phyloP scores from a whole-genome alignment of 2,888 invertebrate genomes.

The Seladonia tumulorum region DNA sequence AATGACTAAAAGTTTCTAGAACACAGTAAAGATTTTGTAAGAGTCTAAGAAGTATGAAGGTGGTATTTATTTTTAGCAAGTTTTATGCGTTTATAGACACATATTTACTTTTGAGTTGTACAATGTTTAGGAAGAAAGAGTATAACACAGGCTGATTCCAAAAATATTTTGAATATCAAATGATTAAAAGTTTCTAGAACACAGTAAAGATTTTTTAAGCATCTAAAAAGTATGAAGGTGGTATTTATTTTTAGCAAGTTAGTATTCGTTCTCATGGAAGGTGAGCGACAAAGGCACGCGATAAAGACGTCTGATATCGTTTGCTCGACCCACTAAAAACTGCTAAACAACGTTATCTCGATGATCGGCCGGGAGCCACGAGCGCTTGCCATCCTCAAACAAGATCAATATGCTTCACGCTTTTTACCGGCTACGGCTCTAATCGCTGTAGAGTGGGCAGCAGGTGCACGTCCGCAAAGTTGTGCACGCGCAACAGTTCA shows the following conservation, averaged over 20 bases:
- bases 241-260: neutral
- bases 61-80: too few relatives aligned
- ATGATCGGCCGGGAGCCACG: neutral
- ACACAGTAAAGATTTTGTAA: too few relatives aligned
- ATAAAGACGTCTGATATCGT: neutral
- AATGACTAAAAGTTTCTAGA: too few relatives aligned
- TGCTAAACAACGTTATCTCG: neutral
- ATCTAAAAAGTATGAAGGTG: neutral
- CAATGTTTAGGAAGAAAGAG: too few relatives aligned
- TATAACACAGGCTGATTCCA: too few relatives aligned
- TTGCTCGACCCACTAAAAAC: neutral
- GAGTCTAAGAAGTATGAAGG: too few relatives aligned
- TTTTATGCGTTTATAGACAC: too few relatives aligned
- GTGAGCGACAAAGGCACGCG: neutral
- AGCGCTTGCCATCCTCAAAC: neutral
- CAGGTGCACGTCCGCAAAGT: conserved; percentile 11
- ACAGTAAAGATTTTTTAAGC: neutral
- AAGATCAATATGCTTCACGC: conserved; percentile 2
- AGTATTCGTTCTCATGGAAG: too few relatives aligned
- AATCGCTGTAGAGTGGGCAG: neutral
- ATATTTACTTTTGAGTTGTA: too few relatives aligned
- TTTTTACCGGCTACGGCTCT: conserved; percentile 14
- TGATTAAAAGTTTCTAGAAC: neutral
- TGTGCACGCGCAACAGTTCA: neutral
- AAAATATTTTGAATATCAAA: too few relatives aligned